These are phyloP conservation scores for Fistularia tabacaria DNA, from an alignment of 2,797 vertebrate species.

Conservation along the genomic window DNA sequence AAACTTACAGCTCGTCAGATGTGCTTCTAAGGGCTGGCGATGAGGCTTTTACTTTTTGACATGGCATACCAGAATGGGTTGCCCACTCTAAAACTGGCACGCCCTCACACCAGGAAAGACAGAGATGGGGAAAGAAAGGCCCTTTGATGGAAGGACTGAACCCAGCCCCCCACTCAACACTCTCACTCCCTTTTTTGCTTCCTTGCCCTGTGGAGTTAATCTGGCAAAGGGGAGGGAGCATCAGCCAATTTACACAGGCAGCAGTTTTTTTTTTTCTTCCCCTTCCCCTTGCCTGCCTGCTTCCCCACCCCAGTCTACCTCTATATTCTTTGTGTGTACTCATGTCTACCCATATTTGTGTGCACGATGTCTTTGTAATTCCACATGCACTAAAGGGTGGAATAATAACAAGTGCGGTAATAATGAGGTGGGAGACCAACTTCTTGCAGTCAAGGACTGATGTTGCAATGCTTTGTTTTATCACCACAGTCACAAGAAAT, in stretches of 20 bases:
- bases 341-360: constrained; percentile 18
- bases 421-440: constrained; percentile 47
- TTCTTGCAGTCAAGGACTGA: constrained; percentile 3
- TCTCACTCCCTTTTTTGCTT: constrained; percentile 50
- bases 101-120: constrained; percentile 46
- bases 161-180: constrained; percentile 57
- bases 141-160: constrained; percentile 68
- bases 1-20: constrained; percentile 29
- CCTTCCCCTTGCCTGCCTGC: constrained; percentile 27
- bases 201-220: constrained; percentile 75
- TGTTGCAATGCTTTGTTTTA: neutral
- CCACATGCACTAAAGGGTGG: constrained; percentile 26
- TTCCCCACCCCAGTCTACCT: constrained; percentile 42
- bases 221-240: constrained; percentile 68
- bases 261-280: constrained; percentile 40
- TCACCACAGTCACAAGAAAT: neutral
- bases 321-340: constrained; percentile 48
- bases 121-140: constrained; percentile 37
- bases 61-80: constrained; percentile 45
- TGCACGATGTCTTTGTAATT: constrained; percentile 19
- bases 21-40: constrained; percentile 22
- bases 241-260: constrained; percentile 70
- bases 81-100: constrained; percentile 60
- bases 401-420: constrained; percentile 46
- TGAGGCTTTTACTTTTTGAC: constrained; percentile 46